A percentile compares a stretch with the other conserved stretches of the same genome.
phyloP scores from a whole-genome alignment of 1,140 invertebrate genomes.

The Bombus picipes region DNA sequence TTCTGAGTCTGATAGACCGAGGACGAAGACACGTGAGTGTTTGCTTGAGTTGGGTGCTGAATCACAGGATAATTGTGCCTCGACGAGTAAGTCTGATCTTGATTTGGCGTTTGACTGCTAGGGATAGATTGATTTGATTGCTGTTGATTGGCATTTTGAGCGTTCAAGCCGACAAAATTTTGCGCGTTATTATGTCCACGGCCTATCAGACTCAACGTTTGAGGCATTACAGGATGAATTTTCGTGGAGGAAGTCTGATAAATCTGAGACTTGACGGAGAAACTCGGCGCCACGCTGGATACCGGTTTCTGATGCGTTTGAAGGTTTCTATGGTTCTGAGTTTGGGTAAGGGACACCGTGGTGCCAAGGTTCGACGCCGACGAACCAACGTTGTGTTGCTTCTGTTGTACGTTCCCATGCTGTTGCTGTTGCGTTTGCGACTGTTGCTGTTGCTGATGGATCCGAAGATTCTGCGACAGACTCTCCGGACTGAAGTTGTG shows the following conservation, averaged over 20 bases:
- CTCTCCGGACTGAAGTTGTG: conserved; percentile 72
- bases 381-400: conserved; percentile 60
- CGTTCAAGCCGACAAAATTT: conserved; percentile 58
- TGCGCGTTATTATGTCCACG: conserved; percentile 80
- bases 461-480: conserved; percentile 74
- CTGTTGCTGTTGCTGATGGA: conserved; percentile 68
- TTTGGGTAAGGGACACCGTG: conserved; percentile 65
- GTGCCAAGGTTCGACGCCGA: conserved; percentile 62
- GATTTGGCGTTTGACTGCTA: conserved; percentile 50
- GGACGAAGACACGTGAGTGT: conserved; percentile 51
- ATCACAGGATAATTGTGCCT: conserved; percentile 69
- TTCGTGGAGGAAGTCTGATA: conserved; percentile 92
- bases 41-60: conserved; percentile 44
- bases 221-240: conserved; percentile 90
- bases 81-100: conserved; percentile 71
- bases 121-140: conserved; percentile 49
- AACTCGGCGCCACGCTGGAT: conserved; percentile 91
- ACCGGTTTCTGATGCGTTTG: conserved; percentile 87
- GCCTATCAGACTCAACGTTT: conserved; percentile 85
- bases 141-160: conserved; percentile 59
- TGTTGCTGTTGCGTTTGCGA: conserved; percentile 71
- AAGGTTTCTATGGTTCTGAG: conserved; percentile 72
- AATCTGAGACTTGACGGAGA: conserved; percentile 88
- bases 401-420: conserved; percentile 61
- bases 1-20: conserved; percentile 68